A percentile compares a stretch with the other conserved stretches of the same genome.
phyloP scores from a whole-genome alignment of 2,797 vertebrate genomes.

The Ctenosaura bakeri region DNA sequence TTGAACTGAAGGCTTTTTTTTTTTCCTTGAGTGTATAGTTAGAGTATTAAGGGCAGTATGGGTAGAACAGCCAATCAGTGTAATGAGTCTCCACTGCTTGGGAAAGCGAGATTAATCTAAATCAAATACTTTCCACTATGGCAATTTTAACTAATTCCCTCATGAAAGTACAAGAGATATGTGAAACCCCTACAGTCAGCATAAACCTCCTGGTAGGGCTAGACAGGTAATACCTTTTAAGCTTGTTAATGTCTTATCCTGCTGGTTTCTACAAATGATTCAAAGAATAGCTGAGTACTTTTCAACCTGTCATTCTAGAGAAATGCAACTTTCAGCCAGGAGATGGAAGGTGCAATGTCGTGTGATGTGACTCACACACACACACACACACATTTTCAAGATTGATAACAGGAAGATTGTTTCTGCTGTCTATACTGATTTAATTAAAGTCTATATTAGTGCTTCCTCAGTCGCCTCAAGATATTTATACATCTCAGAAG shows the following conservation, averaged over 20 bases:
- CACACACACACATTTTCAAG: background rate
- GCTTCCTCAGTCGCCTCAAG: conserved; percentile 38
- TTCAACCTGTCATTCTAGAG: conserved; percentile 72
- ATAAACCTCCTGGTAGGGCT: conserved; percentile 76
- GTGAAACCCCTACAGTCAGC: conserved; percentile 76
- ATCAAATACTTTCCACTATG: conserved; percentile 83
- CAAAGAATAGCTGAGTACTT: conserved; percentile 75
- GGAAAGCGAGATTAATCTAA: conserved; percentile 82
- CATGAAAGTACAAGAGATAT: conserved; percentile 78
- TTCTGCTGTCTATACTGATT: conserved; percentile 43
- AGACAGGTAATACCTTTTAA: conserved; percentile 83
- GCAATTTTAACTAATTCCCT: conserved; percentile 83
- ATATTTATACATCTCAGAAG: conserved; percentile 28
- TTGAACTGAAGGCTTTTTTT: conserved; percentile 65
- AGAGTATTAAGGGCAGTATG: conserved; percentile 71
- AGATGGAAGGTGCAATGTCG: conserved; percentile 36
- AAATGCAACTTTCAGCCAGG: conserved; percentile 65
- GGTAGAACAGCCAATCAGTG: conserved; percentile 76
- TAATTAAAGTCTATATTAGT: conserved; percentile 60
- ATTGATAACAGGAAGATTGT: conserved; percentile 35
- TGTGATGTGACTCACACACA: conserved; percentile 32
- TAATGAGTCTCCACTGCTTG: conserved; percentile 80
- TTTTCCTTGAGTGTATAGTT: conserved; percentile 60
- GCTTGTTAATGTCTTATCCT: conserved; percentile 83
- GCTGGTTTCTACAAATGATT: conserved; percentile 79